Conservation (phyloP, 2,113 vertebrate genomes). For the Trachemys scripta region DNA sequence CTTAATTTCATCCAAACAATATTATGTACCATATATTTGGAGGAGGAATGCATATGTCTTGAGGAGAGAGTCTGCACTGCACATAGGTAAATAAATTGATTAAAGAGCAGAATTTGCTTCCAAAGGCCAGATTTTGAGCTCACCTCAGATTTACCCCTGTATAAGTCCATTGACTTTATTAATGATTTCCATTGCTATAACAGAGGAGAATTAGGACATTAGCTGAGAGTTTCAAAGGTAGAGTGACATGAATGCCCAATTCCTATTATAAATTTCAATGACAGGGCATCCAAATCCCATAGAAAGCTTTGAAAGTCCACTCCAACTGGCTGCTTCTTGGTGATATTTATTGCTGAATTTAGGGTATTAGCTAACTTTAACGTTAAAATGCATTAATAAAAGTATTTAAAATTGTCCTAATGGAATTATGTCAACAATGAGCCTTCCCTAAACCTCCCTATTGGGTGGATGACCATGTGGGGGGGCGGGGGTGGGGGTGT, state of each 20-base stretch:
- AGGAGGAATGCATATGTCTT: rapidly evolving
- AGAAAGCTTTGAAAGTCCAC: background rate
- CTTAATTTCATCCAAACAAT: background rate
- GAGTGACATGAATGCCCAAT: background rate
- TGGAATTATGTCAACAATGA: background rate
- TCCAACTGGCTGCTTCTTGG: background rate
- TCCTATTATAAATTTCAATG: background rate
- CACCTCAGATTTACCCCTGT: background rate
- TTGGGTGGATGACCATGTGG: no score
- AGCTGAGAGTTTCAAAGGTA: background rate
- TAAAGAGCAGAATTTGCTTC: background rate
- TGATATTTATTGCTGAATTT: background rate
- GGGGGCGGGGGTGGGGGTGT: rapidly evolving
- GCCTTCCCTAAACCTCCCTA: background rate
- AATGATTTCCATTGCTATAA: background rate
- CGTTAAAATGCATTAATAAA: background rate
- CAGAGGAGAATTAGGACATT: background rate
- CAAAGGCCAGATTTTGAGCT: background rate
- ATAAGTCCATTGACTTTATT: background rate
- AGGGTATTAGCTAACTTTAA: background rate
- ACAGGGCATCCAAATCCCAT: background rate
- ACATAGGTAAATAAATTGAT: background rate
- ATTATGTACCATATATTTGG: rapidly evolving
- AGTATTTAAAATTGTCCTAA: background rate
- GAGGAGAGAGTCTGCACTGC: background rate